Conservation (phyloP, 2,888 invertebrate genomes). For the Sisyra nigra region DNA sequence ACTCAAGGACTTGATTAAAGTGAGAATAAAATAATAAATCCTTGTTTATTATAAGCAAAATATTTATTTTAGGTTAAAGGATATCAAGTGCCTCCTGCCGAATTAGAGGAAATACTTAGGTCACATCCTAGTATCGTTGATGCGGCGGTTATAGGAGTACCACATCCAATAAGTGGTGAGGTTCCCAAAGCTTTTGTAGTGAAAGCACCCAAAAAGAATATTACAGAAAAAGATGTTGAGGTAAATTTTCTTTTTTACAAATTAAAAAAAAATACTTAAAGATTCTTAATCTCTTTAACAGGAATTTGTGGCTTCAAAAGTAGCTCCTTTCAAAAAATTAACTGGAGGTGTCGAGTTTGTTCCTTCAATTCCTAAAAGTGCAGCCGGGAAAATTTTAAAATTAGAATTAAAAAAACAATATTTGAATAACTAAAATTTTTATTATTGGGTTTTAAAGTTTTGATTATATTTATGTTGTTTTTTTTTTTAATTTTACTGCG, state of each 20-base stretch:
- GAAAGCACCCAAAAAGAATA: conserved; percentile 25
- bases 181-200: conserved; percentile 61
- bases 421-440: no score
- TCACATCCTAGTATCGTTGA: conserved; percentile 59
- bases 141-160: conserved; percentile 70
- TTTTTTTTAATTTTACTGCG: no score
- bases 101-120: conserved; percentile 59
- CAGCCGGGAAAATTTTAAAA: conserved; percentile 63
- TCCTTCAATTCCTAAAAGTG: conserved; percentile 55
- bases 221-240: conserved; percentile 12
- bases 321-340: conserved; percentile 61
- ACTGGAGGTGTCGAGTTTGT: conserved; percentile 47
- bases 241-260: neutral
- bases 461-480: no score
- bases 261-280: neutral
- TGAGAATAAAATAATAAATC: conserved; percentile 19
- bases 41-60: no score
- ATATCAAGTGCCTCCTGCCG: conserved; percentile 75
- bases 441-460: no score
- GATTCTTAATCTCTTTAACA: conserved; percentile 14
- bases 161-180: conserved; percentile 52
- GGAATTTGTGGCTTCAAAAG: conserved; percentile 44
- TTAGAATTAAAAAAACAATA: conserved; percentile 28
- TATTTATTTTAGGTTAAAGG: conserved; percentile 26
- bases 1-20: conserved; percentile 72